A percentile compares a stretch with the other conserved stretches of the same genome.
phyloP scores from a whole-genome alignment of 2,113 vertebrate species.

The Oreocharis arfaki region DNA sequence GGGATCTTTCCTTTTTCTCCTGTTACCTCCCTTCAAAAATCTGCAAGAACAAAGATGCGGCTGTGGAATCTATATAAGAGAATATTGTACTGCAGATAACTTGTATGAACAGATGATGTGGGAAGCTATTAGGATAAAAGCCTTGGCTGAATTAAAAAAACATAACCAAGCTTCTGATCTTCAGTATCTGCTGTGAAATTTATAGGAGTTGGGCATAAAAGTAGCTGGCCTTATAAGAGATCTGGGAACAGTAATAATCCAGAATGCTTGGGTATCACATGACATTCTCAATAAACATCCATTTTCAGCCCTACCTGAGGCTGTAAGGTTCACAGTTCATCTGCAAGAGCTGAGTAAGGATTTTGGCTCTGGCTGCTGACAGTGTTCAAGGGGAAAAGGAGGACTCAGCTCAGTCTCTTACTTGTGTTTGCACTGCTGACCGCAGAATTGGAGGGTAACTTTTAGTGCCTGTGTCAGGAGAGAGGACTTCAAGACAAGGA shows the following conservation, averaged over 20 bases:
- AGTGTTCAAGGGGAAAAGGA: background rate
- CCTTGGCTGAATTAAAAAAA: background rate
- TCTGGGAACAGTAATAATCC: background rate
- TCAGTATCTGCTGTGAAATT: background rate
- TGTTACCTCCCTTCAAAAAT: background rate
- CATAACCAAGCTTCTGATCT: background rate
- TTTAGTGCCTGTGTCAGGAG: background rate
- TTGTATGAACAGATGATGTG: background rate
- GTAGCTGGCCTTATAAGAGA: background rate
- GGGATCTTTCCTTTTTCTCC: background rate
- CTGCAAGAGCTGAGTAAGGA: background rate
- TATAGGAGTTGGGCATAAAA: background rate
- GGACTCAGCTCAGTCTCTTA: background rate
- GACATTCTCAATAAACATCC: background rate
- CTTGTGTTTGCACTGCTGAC: background rate
- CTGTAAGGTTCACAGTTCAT: background rate
- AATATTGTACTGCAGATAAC: background rate
- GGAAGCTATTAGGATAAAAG: background rate
- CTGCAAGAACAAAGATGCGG: background rate
- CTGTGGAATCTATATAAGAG: background rate
- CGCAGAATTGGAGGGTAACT: background rate
- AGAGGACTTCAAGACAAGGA: background rate
- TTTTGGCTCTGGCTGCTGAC: background rate
- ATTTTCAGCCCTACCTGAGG: background rate
- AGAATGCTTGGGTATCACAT: background rate